Base-by-base conservation (phyloP, 2,888 invertebrate species). In the Leptopterna dolabrata region DNA sequence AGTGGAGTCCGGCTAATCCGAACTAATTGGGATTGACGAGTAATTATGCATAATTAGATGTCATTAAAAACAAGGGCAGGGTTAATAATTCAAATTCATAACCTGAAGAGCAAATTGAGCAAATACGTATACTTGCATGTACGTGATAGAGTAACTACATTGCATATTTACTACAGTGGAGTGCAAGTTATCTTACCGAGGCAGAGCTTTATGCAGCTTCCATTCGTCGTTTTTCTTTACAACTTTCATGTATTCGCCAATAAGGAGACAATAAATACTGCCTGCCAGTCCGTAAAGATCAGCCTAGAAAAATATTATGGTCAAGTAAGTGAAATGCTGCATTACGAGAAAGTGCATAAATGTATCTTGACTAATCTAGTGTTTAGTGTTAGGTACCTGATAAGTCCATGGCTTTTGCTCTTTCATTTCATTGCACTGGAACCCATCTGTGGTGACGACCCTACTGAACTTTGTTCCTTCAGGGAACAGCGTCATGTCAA, bases 261-360 rank as follows among this genome's bases (percentile, higher is more conserved):
- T 96, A 19, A 98, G 92, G 90, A 98, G 93, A 80, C 96, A 96
- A 92, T 98, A 96, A 89, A 97, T 95, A 13, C 97, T 96, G 16
- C 96, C 97, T 80, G 97, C 97, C 89, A 98, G 92, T 89, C 98
- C 98, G 92, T 95, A 98, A 90, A 97, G 93, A 93, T 99, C 98
- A 45, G 97, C 96, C 93, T 98, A 91, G 24, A 91, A 91, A 86
- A 89, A 76, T 88, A 88, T 87, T 51, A 9, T 86, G 76, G n/a
- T 36, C 14, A 36, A 24, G 30, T 27, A 9, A 1, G 4, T 55
- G 19, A 71, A 71, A 27, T 4, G 71, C 24, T 19, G n/a, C 16
- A 55, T 55, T 55, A 11, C 55, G 11, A 19, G 4, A 3, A 55
- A 11, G 16, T 55, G n/a, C 2, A 55, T 55, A 4, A 11, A n/a